Base-by-base conservation (phyloP, 2,888 invertebrate species). In the Marronus borbonicus region DNA sequence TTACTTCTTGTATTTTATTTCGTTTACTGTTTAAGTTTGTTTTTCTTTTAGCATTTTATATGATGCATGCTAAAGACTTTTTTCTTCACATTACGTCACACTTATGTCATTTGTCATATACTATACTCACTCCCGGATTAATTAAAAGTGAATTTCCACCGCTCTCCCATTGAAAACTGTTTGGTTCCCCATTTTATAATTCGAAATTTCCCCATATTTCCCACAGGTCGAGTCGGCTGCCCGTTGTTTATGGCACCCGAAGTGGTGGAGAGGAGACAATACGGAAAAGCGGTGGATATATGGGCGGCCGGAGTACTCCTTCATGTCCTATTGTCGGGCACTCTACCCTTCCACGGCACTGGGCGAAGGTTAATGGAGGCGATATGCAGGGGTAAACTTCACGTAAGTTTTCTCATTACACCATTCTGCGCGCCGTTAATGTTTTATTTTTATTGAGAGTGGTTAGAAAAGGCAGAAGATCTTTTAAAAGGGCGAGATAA, bases 181-280 rank as follows among this genome's bases (percentile, higher is more conserved):
- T 39, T 12, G 36, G 39, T 1, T 76, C 14, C 52, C 44, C 31
- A 36, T 20, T 65, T 60, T 58, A 44, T 74, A 74, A 49, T 66
- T 64, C 17, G 62, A 31, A 44, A 28, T 28, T 50, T 36, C 12
- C 44, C 31, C 31, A 60, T 39, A 62, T 58, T 58, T 17, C 52
- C 55, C 49, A 72, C 89, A 97, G 97, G 96, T 88, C 94, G 97
- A 81, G 95, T 98, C 80, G 98, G 98, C 52, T 97, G 97, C 78
- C 97, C 98, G 14, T 97, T 97, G 89, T 99, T 98, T 89, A 98
- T 99, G 97, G 96, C 98, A 1, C 99, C 99, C 0, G 99, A 99
- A 90, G 96, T 99, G 81, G 96, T 99, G 24, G 94, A 96, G 80
- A 93, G 96, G 85, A 94, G 96, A 88, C 92, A 96, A 84, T 97